Evolutionary conservation across 37 sponge, comb jelly and placozoan genomes (phyloP).

Genomic region (Spongilla lacustris): DNA sequence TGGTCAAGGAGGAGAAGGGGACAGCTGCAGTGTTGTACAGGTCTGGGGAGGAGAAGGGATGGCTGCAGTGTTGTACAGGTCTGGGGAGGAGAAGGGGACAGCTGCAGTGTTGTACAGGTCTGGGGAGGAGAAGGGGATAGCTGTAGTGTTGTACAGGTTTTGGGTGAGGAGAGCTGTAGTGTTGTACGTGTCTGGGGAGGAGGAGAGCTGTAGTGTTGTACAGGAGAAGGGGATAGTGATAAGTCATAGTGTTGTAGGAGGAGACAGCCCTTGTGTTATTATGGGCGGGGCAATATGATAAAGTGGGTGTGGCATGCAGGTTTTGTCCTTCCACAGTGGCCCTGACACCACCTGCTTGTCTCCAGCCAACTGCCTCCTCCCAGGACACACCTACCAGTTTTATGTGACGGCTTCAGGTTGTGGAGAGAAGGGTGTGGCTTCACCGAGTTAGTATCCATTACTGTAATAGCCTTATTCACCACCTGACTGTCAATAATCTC

Average conservation of each 20-base stretch:
- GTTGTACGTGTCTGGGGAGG: too few species aligned
- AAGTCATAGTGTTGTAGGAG: too few species aligned
- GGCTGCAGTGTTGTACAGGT: too few species aligned
- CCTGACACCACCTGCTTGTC: neutral
- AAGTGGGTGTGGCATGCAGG: neutral
- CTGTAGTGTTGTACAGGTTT: too few species aligned
- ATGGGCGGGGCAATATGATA: too few species aligned
- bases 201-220: too few species aligned
- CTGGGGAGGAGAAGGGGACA: neutral
- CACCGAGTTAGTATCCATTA: constrained; percentile 19
- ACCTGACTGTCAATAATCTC: neutral
- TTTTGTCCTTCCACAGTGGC: neutral
- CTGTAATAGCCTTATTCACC: neutral
- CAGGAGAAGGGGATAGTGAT: too few species aligned
- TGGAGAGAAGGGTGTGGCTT: constrained; percentile 30
- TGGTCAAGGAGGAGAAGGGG: neutral
- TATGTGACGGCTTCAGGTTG: constrained; percentile 19
- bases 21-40: too few species aligned
- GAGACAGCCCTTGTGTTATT: too few species aligned
- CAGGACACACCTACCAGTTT: constrained; percentile 57
- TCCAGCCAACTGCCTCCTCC: neutral
- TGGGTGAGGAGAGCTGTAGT: too few species aligned
- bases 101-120: neutral
- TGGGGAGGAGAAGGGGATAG: too few species aligned
- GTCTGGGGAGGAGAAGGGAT: too few species aligned